Percentiles rank a stretch among this genome's conserved stretches.
Conservation (phyloP, 2,797 vertebrate genomes). For the Gambelia wislizenii region DNA sequence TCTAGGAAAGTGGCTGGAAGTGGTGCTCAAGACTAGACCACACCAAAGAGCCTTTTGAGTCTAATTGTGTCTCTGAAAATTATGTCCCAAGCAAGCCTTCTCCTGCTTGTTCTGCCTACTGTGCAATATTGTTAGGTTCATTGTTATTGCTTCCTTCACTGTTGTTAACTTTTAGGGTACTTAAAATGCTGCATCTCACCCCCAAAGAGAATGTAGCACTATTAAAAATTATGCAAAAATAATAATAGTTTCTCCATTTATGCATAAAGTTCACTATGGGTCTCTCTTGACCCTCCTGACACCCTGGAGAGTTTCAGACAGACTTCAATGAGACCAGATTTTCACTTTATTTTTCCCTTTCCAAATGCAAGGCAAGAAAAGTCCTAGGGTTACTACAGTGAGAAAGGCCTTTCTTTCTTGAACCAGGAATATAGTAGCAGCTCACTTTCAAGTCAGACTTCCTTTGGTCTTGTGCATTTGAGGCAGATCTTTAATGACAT, state of each 20-base stretch:
- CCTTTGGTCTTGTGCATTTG: constrained; percentile 44
- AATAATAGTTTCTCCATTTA: not conserved
- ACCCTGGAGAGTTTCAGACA: constrained; percentile 12
- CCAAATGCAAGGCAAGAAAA: constrained; percentile 10
- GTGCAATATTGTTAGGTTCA: constrained; percentile 7
- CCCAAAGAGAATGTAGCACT: not conserved
- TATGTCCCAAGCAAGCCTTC: not conserved
- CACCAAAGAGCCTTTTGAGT: not conserved
- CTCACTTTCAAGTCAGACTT: constrained; percentile 44
- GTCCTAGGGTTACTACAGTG: constrained; percentile 25
- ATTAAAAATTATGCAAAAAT: constrained; percentile 12
- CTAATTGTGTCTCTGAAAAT: constrained; percentile 17
- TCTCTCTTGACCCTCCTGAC: constrained; percentile 23
- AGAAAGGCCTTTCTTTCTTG: constrained; percentile 36
- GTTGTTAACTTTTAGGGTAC: not conserved
- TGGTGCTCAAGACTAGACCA: constrained; percentile 6
- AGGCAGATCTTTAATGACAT: constrained; percentile 51
- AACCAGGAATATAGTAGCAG: constrained; percentile 5
- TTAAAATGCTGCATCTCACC: not conserved
- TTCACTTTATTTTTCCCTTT: constrained; percentile 29
- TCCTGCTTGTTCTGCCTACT: not conserved
- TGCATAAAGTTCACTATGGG: constrained; percentile 18
- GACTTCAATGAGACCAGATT: constrained; percentile 32
- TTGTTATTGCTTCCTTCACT: not conserved
- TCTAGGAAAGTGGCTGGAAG: constrained; percentile 22